These are phyloP conservation scores for Drosophila nikananu DNA, from an alignment of 1,140 invertebrate genomes.

Conservation along the genomic window DNA sequence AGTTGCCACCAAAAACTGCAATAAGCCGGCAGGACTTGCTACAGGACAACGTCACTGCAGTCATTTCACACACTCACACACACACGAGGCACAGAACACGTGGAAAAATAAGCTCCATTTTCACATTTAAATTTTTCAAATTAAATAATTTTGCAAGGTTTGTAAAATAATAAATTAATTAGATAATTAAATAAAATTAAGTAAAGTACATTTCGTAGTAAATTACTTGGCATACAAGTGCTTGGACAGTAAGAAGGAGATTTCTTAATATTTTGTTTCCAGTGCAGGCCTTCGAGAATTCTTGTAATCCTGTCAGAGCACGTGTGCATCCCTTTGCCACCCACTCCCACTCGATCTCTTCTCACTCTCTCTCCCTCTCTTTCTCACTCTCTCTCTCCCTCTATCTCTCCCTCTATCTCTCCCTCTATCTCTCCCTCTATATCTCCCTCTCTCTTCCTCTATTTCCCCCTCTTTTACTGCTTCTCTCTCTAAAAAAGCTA, in stretches of 20 bases:
- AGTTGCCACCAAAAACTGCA: slow-evolving; percentile 66
- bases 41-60: slow-evolving; percentile 51
- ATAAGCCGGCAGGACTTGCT: slow-evolving; percentile 21
- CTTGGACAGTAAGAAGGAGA: background rate
- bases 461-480: no score
- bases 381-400: background rate
- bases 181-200: background rate
- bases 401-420: background rate
- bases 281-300: slow-evolving; percentile 67
- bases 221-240: background rate
- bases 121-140: background rate
- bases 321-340: slow-evolving; percentile 34
- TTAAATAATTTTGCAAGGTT: background rate
- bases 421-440: background rate
- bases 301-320: slow-evolving; percentile 79
- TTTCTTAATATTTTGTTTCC: background rate
- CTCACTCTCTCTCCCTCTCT: background rate
- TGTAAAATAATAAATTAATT: background rate
- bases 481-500: slow-evolving; percentile 25
- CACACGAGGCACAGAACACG: background rate
- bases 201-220: background rate
- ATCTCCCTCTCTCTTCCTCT: background rate
- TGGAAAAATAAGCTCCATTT: background rate
- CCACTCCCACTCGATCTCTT: background rate
- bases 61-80: slow-evolving; percentile 38